phyloP scores from a whole-genome alignment of 2,797 vertebrate species.

The Melanotaenia trifasciata region DNA sequence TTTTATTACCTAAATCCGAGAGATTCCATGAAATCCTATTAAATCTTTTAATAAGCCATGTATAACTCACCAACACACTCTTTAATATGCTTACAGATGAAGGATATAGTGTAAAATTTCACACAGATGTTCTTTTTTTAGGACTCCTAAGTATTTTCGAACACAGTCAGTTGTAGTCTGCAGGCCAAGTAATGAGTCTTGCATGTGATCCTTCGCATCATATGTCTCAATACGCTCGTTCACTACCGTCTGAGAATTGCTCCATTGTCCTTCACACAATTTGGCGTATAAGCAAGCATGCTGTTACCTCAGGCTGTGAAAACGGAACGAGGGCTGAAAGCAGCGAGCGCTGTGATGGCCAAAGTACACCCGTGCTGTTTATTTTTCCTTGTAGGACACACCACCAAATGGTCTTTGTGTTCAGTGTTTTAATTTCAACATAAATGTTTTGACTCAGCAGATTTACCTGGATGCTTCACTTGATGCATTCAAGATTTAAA shows the following conservation, averaged over 20 bases:
- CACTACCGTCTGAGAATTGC: conserved; percentile 43
- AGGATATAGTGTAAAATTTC: neutral
- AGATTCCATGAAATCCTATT: conserved; percentile 9
- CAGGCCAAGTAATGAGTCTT: neutral
- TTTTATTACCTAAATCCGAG: conserved; percentile 7
- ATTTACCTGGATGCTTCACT: too few relatives aligned
- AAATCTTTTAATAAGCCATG: conserved; percentile 16
- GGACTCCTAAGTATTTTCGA: neutral
- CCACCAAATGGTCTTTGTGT: neutral
- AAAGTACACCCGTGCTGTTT: conserved; percentile 10
- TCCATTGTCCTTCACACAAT: conserved; percentile 46
- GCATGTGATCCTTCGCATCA: conserved; percentile 35
- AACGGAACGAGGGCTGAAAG: conserved; percentile 19
- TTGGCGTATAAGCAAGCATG: conserved; percentile 17
- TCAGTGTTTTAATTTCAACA: too few relatives aligned
- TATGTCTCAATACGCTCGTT: conserved; percentile 13
- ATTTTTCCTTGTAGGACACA: neutral
- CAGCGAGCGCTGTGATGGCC: neutral
- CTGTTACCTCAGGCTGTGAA: conserved; percentile 29
- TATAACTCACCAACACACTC: neutral
- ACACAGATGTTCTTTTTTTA: neutral
- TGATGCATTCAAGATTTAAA: too few relatives aligned
- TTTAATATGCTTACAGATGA: neutral
- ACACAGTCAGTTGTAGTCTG: neutral
- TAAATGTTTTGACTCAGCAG: too few relatives aligned